A percentile compares a stretch with the other conserved stretches of the same genome.
Conservation (phyloP, 2,113 vertebrate species). For the Haplotaxodon microlepis region DNA sequence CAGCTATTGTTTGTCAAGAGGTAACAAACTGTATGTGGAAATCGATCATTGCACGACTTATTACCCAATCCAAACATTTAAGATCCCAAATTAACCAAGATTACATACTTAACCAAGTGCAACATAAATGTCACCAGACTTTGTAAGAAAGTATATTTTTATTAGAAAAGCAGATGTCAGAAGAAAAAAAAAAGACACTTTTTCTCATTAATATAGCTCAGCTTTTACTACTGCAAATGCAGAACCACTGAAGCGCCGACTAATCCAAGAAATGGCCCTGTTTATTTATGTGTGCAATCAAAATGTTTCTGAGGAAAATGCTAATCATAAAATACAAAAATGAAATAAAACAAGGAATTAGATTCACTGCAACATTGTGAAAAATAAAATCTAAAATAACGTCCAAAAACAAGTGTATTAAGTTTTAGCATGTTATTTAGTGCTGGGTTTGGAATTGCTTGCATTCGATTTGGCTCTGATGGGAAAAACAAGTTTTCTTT, state of each 20-base stretch:
- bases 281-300: background rate
- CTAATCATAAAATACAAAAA: background rate
- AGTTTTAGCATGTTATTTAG: background rate
- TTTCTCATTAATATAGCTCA: background rate
- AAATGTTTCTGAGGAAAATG: background rate
- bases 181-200: background rate
- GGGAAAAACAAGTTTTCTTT: background rate
- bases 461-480: background rate
- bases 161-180: background rate
- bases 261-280: background rate
- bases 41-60: background rate
- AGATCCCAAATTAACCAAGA: background rate
- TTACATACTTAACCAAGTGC: background rate
- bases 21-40: background rate
- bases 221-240: background rate
- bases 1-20: background rate
- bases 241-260: background rate
- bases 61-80: background rate
- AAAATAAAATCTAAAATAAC: background rate
- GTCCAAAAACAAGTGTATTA: background rate
- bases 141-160: background rate
- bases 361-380: background rate
- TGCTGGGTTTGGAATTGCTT: background rate
- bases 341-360: background rate
- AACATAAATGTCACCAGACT: background rate